These are phyloP conservation scores for Centropus bengalensis DNA, from an alignment of 2,113 vertebrate genomes.

Conservation along the genomic window DNA sequence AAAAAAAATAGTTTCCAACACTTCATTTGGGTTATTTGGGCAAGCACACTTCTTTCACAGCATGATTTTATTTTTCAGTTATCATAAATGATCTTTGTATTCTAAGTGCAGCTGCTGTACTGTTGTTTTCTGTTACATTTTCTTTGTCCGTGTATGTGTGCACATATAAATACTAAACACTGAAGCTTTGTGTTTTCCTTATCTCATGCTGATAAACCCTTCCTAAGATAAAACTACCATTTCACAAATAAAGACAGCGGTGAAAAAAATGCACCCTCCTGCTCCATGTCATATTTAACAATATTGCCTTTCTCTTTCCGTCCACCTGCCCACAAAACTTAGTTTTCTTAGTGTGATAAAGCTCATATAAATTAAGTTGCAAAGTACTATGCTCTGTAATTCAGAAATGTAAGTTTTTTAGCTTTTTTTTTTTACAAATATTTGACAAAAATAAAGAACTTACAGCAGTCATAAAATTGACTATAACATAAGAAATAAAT, in stretches of 20 bases:
- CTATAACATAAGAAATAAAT: not conserved
- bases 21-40: conserved; percentile 51
- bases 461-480: not conserved
- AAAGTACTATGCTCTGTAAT: conserved; percentile 24
- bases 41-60: conserved; percentile 28
- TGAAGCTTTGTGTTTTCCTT: not conserved
- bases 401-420: conserved; percentile 20
- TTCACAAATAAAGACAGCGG: not conserved
- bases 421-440: not conserved
- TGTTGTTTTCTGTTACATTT: not conserved
- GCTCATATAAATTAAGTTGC: not conserved
- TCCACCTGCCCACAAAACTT: not conserved
- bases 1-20: not conserved
- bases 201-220: not conserved
- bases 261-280: not conserved
- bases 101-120: not conserved
- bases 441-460: not conserved
- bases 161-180: not conserved
- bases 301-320: not conserved
- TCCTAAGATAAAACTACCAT: not conserved
- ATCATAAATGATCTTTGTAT: not conserved
- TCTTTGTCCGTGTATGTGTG: not conserved
- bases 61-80: conserved; percentile 14
- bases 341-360: conserved; percentile 10
- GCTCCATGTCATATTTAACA: not conserved